Evolutionary conservation across 1,140 invertebrate species (phyloP), one percentile per base, ranked within the genome.

Genomic region (Conus ventricosus): DNA sequence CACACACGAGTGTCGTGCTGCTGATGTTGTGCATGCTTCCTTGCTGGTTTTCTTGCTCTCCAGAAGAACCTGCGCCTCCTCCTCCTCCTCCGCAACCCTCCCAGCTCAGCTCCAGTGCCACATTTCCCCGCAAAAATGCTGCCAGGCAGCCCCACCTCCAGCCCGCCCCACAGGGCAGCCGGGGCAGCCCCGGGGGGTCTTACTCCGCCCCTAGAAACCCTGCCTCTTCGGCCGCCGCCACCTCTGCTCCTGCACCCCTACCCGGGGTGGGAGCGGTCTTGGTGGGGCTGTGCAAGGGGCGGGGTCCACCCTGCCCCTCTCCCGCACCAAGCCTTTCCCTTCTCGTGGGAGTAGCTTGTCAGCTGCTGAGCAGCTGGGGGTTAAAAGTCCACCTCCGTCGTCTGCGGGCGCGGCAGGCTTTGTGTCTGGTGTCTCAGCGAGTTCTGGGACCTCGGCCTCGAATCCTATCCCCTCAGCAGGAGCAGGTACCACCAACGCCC

Each of bases 311-410:
- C 39, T 67, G 51, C 54, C 84, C 63, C 88, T 25, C 53, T 75
- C 67, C 67, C 63, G 57, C 86, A 63, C 71, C n/a, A 76, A 78
- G 90, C 51, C 55, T 75, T 15, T 57, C 76, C 55, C 82, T 87
- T 60, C 67, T 88, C 54, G 71, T 23, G 76, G 67, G 71, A 82
- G 90, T 75, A 87, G 84, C 23, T 87, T 92, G 71, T 92, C 93
- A 5, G 94, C 93, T 84, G 92, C 90, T 75, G 90, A 93, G 85
- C 93, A 93, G 88, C 91, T 94, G 60, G 92, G 92, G 53, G 90
- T 94, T n/a, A 94, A 92, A 92, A 92, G 90, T 75, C 91, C 90
- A 78, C 91, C 92, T 82, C 91, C 91, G 25, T 87, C 85, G 25
- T 78, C 78, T 39, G 6, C 87, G 11, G 25, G 55, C 57, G 63